phyloP scores from a whole-genome alignment of 2,797 vertebrate genomes.

The Eulemur rubriventer region DNA sequence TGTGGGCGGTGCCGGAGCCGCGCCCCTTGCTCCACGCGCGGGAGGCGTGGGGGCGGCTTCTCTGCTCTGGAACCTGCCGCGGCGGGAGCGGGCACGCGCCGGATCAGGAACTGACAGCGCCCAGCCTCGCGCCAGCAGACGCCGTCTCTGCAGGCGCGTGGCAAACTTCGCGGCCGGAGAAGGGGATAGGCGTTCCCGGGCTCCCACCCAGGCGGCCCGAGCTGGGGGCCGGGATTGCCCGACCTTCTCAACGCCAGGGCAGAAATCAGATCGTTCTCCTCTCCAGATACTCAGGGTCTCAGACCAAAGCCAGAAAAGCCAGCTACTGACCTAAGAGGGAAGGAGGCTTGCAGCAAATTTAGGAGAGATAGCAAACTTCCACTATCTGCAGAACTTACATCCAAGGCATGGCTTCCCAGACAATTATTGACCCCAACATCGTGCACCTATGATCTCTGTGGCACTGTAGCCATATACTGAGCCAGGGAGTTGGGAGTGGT shows the following conservation, averaged over 20 bases:
- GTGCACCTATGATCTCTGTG: not conserved
- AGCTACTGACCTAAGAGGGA: not conserved
- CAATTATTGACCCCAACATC: not conserved
- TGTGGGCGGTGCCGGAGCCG: not conserved
- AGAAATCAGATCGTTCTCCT: not conserved
- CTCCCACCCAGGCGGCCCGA: not conserved
- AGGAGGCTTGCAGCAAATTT: not conserved
- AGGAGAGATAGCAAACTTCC: not conserved
- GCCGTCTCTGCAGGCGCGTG: not conserved
- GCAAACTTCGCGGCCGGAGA: not conserved
- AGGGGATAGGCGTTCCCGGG: conserved; percentile 6
- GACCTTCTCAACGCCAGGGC: not conserved
- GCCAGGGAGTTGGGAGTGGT: not conserved
- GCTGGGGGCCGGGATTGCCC: not conserved
- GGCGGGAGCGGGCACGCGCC: not conserved
- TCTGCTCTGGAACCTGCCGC: not conserved
- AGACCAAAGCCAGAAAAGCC: not conserved
- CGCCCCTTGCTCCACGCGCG: not conserved
- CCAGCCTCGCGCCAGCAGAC: not conserved
- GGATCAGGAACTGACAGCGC: conserved; percentile 33
- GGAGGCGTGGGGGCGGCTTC: not conserved
- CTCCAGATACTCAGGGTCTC: not conserved
- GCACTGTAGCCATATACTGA: not conserved
- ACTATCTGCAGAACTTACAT: not conserved
- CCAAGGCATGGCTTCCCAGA: not conserved